A percentile compares a stretch with the other conserved stretches of the same genome.
Conservation (phyloP, 1,140 invertebrate genomes). For the Drosophila sproati region DNA sequence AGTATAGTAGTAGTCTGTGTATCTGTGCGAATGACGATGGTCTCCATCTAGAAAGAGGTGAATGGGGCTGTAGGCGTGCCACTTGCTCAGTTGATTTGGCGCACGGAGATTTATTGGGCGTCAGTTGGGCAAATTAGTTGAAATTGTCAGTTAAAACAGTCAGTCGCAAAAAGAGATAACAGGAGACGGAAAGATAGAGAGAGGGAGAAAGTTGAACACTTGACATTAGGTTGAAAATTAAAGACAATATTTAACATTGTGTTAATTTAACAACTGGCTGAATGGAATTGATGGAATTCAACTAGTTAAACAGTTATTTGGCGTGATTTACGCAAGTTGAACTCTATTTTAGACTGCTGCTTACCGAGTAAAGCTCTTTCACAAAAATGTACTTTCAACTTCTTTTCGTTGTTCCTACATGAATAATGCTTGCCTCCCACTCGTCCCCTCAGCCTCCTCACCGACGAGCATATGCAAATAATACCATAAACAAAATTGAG, state of each 20-base stretch:
- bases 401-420: constrained; percentile 41
- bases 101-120: constrained; percentile 77
- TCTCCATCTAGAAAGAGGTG: constrained; percentile 9
- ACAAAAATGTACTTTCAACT: constrained; percentile 58
- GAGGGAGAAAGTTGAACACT: neutral
- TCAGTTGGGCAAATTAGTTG: constrained; percentile 77
- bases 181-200: neutral
- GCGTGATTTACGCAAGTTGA: constrained; percentile 4
- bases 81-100: constrained; percentile 70
- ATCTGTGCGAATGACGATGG: constrained; percentile 26
- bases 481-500: constrained; percentile 55
- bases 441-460: neutral
- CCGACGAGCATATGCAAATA: constrained; percentile 61
- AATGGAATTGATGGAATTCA: too few species aligned
- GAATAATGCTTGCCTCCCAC: constrained; percentile 40
- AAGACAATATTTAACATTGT: neutral
- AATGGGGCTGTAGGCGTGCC: constrained; percentile 48
- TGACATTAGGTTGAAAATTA: constrained; percentile 15
- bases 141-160: constrained; percentile 73
- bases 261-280: too few species aligned
- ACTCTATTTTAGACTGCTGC: constrained; percentile 20
- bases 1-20: constrained; percentile 1
- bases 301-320: neutral
- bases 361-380: constrained; percentile 56
- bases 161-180: neutral